A percentile compares a stretch with the other conserved stretches of the same genome.
phyloP scores from a whole-genome alignment of 2,113 vertebrate genomes.

The Machaerirhynchus nigripectus region DNA sequence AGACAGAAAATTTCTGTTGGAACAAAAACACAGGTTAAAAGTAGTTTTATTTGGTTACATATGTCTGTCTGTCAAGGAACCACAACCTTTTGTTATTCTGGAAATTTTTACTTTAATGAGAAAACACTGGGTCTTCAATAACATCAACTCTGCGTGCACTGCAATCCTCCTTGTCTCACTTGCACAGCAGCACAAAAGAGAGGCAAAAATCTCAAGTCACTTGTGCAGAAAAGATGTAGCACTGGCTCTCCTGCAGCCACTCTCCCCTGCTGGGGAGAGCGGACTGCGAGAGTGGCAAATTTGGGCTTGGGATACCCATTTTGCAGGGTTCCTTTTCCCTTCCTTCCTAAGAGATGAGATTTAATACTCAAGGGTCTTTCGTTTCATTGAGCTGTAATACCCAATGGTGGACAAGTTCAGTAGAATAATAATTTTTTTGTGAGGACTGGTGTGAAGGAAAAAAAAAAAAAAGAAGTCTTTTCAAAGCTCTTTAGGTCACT shows the following conservation, averaged over 20 bases:
- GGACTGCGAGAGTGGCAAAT: neutral
- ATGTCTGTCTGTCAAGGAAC: neutral
- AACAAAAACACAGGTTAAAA: slow-evolving; percentile 24
- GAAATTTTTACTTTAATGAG: slow-evolving; percentile 23
- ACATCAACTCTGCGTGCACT: neutral
- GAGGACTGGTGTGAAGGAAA: neutral
- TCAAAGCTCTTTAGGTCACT: neutral
- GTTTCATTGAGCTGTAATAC: neutral
- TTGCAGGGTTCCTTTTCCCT: neutral
- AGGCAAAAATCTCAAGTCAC: neutral
- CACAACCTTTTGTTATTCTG: neutral
- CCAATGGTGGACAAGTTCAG: neutral
- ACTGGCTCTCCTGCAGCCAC: neutral
- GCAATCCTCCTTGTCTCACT: neutral
- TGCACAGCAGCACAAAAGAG: neutral
- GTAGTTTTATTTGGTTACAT: neutral
- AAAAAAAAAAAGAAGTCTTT: neutral
- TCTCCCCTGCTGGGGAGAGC: neutral
- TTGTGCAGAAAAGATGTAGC: neutral
- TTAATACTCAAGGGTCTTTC: neutral
- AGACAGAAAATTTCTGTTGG: slow-evolving; percentile 17
- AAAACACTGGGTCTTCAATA: neutral
- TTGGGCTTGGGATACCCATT: neutral
- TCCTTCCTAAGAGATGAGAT: neutral
- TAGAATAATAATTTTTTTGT: neutral